Evolutionary conservation across 2,797 vertebrate genomes (phyloP).

Genomic region (Sternotherus odoratus): DNA sequence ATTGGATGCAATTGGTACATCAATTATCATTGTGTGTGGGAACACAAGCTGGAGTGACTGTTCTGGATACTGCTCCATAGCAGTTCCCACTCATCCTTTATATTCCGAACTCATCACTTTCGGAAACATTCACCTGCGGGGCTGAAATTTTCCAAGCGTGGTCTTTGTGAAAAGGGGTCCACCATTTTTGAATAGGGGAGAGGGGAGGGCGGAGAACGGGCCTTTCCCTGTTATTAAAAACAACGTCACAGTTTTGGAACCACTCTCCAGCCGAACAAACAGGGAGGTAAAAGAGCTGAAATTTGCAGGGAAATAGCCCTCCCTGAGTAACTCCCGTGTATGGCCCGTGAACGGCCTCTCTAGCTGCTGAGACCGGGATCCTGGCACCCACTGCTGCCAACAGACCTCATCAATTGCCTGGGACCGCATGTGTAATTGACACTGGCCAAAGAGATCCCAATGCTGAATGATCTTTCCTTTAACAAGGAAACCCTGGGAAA

Average conservation of each 20-base stretch:
- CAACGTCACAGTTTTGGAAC: constrained; percentile 17
- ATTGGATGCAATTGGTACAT: background rate
- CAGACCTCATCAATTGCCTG: background rate
- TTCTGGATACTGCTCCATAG: background rate
- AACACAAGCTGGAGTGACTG: background rate
- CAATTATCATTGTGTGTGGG: background rate
- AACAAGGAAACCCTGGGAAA: background rate
- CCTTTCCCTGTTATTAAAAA: constrained; percentile 19
- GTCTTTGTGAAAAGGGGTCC: background rate
- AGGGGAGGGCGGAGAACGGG: background rate
- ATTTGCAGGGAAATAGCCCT: background rate
- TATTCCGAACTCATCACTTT: background rate
- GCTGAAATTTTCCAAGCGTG: background rate
- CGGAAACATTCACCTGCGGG: background rate
- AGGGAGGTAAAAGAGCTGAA: constrained; percentile 33
- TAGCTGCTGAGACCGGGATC: background rate
- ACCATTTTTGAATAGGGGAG: background rate
- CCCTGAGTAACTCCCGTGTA: background rate
- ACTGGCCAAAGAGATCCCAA: background rate
- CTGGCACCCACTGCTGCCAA: background rate
- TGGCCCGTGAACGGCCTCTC: background rate
- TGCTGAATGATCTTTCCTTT: background rate
- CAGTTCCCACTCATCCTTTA: background rate
- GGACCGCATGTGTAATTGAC: background rate
- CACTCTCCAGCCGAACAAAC: constrained; percentile 39